Evolutionary conservation across 2,888 invertebrate genomes (phyloP).

Genomic region (Pasiphila rectangulata): DNA sequence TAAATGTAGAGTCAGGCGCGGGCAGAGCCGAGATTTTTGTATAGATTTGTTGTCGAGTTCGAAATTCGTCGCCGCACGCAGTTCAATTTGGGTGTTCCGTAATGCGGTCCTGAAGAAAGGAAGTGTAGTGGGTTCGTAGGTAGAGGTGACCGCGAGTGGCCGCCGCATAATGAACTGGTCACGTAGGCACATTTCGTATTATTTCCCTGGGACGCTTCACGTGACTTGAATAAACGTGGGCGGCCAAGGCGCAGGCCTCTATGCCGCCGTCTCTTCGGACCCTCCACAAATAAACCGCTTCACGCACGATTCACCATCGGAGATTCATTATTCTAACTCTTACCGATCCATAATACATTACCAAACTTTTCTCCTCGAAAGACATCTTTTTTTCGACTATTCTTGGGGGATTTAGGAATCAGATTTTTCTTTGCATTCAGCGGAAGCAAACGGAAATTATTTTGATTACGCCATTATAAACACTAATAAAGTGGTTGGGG

Average conservation of each 20-base stretch:
- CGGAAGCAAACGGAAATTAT: slow-evolving; percentile 20
- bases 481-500: too few species aligned
- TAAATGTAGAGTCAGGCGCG: slow-evolving; percentile 18
- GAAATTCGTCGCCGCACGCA: slow-evolving; percentile 50
- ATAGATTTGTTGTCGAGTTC: slow-evolving; percentile 46
- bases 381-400: slow-evolving; percentile 45
- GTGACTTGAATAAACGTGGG: slow-evolving; percentile 76
- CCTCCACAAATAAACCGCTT: slow-evolving; percentile 80
- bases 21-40: slow-evolving; percentile 42
- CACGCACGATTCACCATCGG: slow-evolving; percentile 76
- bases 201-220: slow-evolving; percentile 79
- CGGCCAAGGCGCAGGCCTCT: slow-evolving; percentile 49
- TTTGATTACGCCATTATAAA: slow-evolving; percentile 5
- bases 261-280: slow-evolving; percentile 60
- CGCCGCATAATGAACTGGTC: slow-evolving; percentile 79
- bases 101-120: slow-evolving; percentile 49
- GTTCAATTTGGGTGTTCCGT: slow-evolving; percentile 46
- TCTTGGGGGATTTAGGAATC: slow-evolving; percentile 33
- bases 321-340: slow-evolving; percentile 79
- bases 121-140: slow-evolving; percentile 25
- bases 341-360: slow-evolving; percentile 64
- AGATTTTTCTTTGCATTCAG: slow-evolving; percentile 33
- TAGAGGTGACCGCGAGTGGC: slow-evolving; percentile 57
- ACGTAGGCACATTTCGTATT: slow-evolving; percentile 81
- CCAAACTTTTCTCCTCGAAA: slow-evolving; percentile 46